Percentiles rank a stretch among this genome's conserved stretches.
phyloP scores from a whole-genome alignment of 1,140 invertebrate species.

The Luehdorfia chinensis region DNA sequence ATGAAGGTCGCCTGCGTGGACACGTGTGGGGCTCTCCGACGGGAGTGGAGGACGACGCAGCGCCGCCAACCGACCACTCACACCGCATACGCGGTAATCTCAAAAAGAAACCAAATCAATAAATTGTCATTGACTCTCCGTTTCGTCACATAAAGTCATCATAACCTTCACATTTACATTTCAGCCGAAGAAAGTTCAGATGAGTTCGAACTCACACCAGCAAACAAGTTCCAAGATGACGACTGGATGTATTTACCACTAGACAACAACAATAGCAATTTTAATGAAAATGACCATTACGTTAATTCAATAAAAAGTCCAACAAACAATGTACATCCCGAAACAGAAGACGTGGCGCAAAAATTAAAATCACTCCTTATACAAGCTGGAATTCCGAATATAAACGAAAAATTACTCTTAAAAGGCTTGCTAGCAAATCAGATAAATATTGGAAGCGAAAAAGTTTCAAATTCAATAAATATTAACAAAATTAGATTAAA shows the following conservation, averaged over 20 bases:
- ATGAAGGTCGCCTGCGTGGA: conserved; percentile 53
- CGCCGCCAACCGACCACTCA: conserved; percentile 44
- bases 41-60: conserved; percentile 61
- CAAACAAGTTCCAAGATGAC: conserved; percentile 56
- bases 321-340: conserved; percentile 4
- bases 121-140: conserved; percentile 43
- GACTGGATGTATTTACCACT: conserved; percentile 70
- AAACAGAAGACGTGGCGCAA: conserved; percentile 40
- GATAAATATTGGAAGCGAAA: conserved; percentile 59
- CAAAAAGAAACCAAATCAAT: conserved; percentile 44
- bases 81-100: conserved; percentile 64
- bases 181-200: conserved; percentile 73
- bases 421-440: conserved; percentile 65
- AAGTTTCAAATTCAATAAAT: conserved; percentile 1
- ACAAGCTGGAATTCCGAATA: conserved; percentile 47
- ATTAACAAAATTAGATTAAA: conserved; percentile 12
- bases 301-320: conserved; percentile 15
- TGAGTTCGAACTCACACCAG: conserved; percentile 54
- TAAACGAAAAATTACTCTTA: conserved; percentile 48
- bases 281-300: conserved; percentile 25
- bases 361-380: conserved; percentile 47
- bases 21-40: conserved; percentile 65
- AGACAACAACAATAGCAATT: conserved; percentile 36
- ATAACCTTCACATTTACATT: conserved; percentile 70
- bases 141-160: conserved; percentile 49